phyloP scores from a whole-genome alignment of 2,113 vertebrate species.

The Athene noctua region DNA sequence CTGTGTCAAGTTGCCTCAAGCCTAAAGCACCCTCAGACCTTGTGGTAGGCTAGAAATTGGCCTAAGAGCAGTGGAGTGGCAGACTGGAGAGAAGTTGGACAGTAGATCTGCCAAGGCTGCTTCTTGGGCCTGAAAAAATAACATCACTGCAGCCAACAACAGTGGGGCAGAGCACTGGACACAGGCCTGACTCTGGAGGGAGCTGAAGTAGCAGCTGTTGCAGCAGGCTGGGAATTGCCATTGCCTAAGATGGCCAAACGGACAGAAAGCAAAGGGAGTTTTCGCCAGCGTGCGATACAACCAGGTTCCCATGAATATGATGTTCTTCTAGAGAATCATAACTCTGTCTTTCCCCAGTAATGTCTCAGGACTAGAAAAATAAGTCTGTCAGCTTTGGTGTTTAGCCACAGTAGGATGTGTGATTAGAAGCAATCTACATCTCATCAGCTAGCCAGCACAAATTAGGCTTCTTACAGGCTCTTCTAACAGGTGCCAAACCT shows the following conservation, averaged over 20 bases:
- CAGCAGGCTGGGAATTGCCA: not conserved
- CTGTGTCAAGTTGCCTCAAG: not conserved
- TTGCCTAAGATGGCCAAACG: not conserved
- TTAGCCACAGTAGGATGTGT: not conserved
- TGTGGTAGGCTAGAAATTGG: not conserved
- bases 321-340: not conserved
- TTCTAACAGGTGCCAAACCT: not conserved
- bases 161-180: not conserved
- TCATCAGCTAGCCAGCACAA: not conserved
- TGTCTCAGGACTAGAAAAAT: not conserved
- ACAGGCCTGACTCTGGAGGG: not conserved
- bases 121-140: not conserved
- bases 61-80: not conserved
- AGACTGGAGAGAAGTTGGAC: not conserved
- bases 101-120: not conserved
- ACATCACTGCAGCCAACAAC: not conserved
- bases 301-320: not conserved
- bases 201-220: not conserved
- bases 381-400: not conserved
- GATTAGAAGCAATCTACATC: not conserved
- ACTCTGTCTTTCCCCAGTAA: not conserved
- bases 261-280: not conserved
- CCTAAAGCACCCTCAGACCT: not conserved
- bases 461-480: not conserved
- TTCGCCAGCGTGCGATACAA: not conserved